A percentile compares a stretch with the other conserved stretches of the same genome.
phyloP scores from a whole-genome alignment of 2,797 vertebrate species.

The Gadopsis marmoratus region DNA sequence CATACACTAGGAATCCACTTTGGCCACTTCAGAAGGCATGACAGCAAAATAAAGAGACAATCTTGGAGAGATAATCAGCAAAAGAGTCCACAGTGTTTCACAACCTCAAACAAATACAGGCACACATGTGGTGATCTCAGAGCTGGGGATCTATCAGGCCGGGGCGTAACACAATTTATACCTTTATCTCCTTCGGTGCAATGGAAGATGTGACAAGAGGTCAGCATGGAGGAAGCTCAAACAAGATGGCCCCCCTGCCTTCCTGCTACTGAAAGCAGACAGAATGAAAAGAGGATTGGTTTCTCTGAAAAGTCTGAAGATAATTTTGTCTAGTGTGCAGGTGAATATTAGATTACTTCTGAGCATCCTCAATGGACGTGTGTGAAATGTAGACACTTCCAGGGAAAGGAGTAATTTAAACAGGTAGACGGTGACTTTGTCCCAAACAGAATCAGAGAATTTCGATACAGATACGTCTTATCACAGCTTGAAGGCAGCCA shows the following conservation, averaged over 20 bases:
- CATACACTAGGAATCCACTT: constrained; percentile 2
- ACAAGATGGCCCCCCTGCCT: constrained; percentile 15
- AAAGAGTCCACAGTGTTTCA: constrained; percentile 32
- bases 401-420: constrained; percentile 4
- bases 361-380: constrained; percentile 13
- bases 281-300: constrained; percentile 53
- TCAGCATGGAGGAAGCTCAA: constrained; percentile 35
- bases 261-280: constrained; percentile 24
- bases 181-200: constrained; percentile 51
- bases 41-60: constrained; percentile 55
- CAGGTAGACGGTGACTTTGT: not conserved
- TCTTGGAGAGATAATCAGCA: constrained; percentile 59
- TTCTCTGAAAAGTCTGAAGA: constrained; percentile 18
- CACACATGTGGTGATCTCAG: constrained; percentile 15
- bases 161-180: constrained; percentile 30
- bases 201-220: constrained; percentile 45
- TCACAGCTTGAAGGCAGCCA: not conserved
- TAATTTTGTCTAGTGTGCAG: constrained; percentile 14
- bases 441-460: constrained; percentile 2
- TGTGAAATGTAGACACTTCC: constrained; percentile 21
- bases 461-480: not conserved
- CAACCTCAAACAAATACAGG: constrained; percentile 45
- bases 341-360: constrained; percentile 43
- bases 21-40: constrained; percentile 40
- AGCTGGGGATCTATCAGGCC: constrained; percentile 31